Base-by-base conservation (phyloP, 2,113 vertebrate species). In the Oxyura jamaicensis region DNA sequence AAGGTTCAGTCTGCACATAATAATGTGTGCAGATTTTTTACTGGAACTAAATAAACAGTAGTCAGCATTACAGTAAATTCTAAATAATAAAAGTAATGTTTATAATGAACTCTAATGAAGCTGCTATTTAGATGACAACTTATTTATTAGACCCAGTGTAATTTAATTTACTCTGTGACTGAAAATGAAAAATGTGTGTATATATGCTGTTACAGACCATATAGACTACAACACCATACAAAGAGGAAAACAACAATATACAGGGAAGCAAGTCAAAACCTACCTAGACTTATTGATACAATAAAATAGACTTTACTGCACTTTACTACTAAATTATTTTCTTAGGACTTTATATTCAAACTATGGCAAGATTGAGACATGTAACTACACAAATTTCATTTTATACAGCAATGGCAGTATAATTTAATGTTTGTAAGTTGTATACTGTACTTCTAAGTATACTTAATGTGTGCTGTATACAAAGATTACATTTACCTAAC, bases 61-160 rank as follows among this genome's bases (percentile, higher is more conserved):
- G n/a, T 90, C 75, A 91, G 65, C 73, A 75, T 83, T 95, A 83
- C 41, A 75, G 52, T 80, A 88, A 55, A 75, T 78, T 78, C 63
- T 77, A 89, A 91, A 75, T 46, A 91, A 62, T 89, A 90, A 76
- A 97, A 88, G 7, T 35, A 83, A 67, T 82, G 53, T 84, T 93
- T 53, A 71, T 69, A 86, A 84, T 82, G 58, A 93, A 83, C 36
- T 90, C 11, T 58, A 85, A 86, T 83, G 48, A 91, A 81, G 46
- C 14, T 87, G 25, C 65, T 94, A 8, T 90, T 95, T 94, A 59
- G 50, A 93, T 73, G 53, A 55, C 42, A 82, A 74, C 20, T 14
- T 80, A 73, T 91, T 95, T 93, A 91, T 90, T 86, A 92, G 17
- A 78, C 8, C 17, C 1, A 83, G 68, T 88, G 48, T 88, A 93